Evolutionary conservation across 2,113 vertebrate species (phyloP), one percentile per base, ranked within the genome.

Genomic region (Lucifuga dentata): DNA sequence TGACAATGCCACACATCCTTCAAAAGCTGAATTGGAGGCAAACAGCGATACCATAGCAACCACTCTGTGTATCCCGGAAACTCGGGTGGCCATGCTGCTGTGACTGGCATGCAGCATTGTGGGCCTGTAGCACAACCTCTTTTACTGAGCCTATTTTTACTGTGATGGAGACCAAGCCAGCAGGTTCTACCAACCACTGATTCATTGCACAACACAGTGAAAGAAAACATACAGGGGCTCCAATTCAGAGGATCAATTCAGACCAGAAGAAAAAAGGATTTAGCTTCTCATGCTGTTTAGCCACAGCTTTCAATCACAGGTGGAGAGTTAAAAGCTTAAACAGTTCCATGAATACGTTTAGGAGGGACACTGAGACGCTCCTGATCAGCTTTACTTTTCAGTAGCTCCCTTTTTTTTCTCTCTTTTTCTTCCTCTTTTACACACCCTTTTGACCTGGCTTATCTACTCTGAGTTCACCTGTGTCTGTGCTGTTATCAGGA

Each of bases 41-140:
- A 39, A 53, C 29, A 12, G 9, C 43, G 83, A 86, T 80, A 46
- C 85, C 32, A 1, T 70, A 65, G 83, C 3, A 43, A 88, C 81
- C 50, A 0, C 43, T 46, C 48, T 17, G 43, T 23, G 75, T 85
- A 58, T 83, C 77, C 71, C 64, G 71, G 81, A 76, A 59, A 76
- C 83, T 51, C 38, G 0, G 2, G 32, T n/a, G 41, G 69, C 36
- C 5, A 41, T 12, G 2, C 40, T 10, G 73, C 51, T 58, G 43
- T 74, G 88, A 81, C 24, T 83, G 76, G 68, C 78, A 69, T 15
- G 56, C 3, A 1, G 55, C 1, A 73, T 83, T 84, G 78, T 87
- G 55, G 5, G 20, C 11, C 58, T 32, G 45, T 68, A 11, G 21
- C 13, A 20, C 16, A 21, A 33, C 72, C 59, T 59, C 76, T 66